Base-by-base conservation (phyloP, 2,113 vertebrate species). In the Colaptes auratus region DNA sequence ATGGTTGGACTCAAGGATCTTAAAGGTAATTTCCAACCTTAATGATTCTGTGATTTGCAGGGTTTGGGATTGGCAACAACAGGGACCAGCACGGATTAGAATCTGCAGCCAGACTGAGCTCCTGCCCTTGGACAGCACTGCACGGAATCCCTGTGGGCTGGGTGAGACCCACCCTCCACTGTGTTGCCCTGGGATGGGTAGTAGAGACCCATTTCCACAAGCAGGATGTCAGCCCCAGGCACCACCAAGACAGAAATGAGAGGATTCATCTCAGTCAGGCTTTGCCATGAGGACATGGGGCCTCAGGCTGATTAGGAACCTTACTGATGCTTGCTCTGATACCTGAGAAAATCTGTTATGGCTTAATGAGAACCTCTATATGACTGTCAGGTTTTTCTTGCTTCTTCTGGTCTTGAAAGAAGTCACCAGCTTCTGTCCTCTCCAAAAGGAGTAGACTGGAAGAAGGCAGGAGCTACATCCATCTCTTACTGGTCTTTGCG, bases 251-350 rank as follows among this genome's bases (percentile, higher is more conserved):
- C 24, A 53, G 48, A 70, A 82, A 15, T 4, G 30, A 56, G 46
- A 42, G 80, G 35, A 14, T 60, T 79, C 19, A 24, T 36, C 48
- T 64, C 65, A n/a, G 2, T 7, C 2, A 1, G 42, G n/a, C 55
- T 82, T 80, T 85, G 27, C 74, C 18, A 2, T 1, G 33, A 77
- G 27, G 64, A 75, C 53, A 6, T 0, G 0, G 6, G 46, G 18
- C 20, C 74, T 60, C 35, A 31, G 63, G 24, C 8, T 61, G 27
- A 50, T 84, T 15, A 46, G 58, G 36, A 89, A 12, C 58, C 25
- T 64, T 18, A 2, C 4, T 28, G 30, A 53, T 28, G 6, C 46
- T 60, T 52, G 63, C 69, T 60, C 60, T 61, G 86, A 58, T 31
- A 39, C 44, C 66, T 84, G 50, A 82, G 77, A 70, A 90, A 94